phyloP scores from a whole-genome alignment of 1,140 invertebrate genomes.

The Helicorthomorpha holstii region DNA sequence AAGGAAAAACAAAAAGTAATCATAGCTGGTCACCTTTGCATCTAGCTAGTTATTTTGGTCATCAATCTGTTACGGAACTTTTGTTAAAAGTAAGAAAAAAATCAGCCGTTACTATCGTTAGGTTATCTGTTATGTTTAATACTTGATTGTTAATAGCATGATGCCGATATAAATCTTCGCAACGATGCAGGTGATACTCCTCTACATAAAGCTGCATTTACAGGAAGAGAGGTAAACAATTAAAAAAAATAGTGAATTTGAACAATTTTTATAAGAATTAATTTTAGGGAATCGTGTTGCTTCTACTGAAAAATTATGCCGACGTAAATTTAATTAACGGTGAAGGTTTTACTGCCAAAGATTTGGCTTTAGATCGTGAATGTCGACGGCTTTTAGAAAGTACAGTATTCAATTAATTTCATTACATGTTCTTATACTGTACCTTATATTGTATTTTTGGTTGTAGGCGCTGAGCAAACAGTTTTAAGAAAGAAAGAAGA shows the following conservation, averaged over 20 bases:
- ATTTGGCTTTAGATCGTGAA: slow-evolving; percentile 35
- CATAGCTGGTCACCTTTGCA: slow-evolving; percentile 32
- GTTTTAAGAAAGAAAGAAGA: slow-evolving; percentile 32
- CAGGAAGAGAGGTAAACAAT: slow-evolving; percentile 20
- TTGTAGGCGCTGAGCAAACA: slow-evolving; percentile 35
- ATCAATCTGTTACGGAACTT: slow-evolving; percentile 22
- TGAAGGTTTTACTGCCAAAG: slow-evolving; percentile 37
- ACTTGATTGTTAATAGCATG: slow-evolving; percentile 21
- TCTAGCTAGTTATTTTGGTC: slow-evolving; percentile 33
- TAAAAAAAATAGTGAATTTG: neutral
- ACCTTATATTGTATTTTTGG: neutral
- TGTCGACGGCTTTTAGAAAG: slow-evolving; percentile 37
- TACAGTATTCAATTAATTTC: slow-evolving; percentile 10
- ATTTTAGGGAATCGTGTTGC: slow-evolving; percentile 20
- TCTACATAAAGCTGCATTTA: slow-evolving; percentile 32
- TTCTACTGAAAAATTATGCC: slow-evolving; percentile 27
- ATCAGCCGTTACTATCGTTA: neutral
- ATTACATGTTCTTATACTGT: neutral
- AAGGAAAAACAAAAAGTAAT: slow-evolving; percentile 33
- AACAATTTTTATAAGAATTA: neutral
- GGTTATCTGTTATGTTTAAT: neutral
- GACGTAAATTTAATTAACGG: slow-evolving; percentile 36
- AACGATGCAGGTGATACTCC: slow-evolving; percentile 32
- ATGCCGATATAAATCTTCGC: slow-evolving; percentile 28
- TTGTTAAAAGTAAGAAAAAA: slow-evolving; percentile 21